Evolutionary conservation across 2,113 vertebrate species (phyloP).

Genomic region (Anser cygnoides): DNA sequence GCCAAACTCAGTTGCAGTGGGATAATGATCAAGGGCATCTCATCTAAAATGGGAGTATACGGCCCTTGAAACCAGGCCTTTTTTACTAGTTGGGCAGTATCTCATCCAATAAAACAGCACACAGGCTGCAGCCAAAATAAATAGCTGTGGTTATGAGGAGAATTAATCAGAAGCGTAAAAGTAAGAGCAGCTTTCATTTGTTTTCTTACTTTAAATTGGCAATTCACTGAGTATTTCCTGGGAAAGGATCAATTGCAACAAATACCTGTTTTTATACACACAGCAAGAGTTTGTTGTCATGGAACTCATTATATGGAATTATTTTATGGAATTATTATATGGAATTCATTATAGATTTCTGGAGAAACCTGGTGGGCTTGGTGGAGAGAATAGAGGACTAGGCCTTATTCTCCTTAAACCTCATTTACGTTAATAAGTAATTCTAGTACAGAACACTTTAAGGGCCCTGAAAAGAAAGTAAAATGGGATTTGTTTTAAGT

Average conservation of each 20-base stretch:
- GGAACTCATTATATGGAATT: neutral
- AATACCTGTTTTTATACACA: neutral
- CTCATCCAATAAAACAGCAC: neutral
- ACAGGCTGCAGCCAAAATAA: neutral
- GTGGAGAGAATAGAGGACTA: neutral
- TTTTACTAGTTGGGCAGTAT: neutral
- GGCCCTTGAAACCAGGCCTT: neutral
- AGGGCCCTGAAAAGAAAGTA: neutral
- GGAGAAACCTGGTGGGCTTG: neutral
- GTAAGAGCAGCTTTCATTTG: neutral
- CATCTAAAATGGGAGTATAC: accelerated
- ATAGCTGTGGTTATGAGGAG: neutral
- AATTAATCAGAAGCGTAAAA: neutral
- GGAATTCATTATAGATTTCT: neutral
- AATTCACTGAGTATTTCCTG: neutral
- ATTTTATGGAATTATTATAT: no score
- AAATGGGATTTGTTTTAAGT: neutral
- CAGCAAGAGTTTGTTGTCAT: neutral
- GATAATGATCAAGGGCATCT: neutral
- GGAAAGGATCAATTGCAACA: neutral
- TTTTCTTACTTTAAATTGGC: neutral
- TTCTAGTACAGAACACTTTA: neutral
- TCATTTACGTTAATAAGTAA: neutral
- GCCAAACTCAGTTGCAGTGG: neutral
- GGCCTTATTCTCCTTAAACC: neutral